Conservation (phyloP, 53 echinoderm and acorn worm genomes). For the Echinarachnius parma region DNA sequence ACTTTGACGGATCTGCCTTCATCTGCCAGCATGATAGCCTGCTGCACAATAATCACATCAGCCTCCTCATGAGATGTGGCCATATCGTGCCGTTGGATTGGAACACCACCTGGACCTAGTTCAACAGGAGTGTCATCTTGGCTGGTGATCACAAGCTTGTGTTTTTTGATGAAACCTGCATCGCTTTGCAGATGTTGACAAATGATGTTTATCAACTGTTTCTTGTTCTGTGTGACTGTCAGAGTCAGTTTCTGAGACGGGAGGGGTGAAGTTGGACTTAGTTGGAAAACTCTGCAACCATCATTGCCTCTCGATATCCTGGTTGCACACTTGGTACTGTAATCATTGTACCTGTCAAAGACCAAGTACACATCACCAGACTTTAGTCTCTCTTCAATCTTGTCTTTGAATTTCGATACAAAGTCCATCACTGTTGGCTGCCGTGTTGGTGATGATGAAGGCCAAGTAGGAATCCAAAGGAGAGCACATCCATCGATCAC, state of each 20-base stretch:
- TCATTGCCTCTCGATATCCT: constrained; percentile 35
- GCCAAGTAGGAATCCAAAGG: constrained; percentile 45
- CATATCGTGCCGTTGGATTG: constrained; percentile 30
- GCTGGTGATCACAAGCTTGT: constrained; percentile 47
- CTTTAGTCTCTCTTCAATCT: constrained; percentile 18
- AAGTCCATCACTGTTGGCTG: constrained; percentile 43
- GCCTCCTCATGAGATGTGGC: constrained; percentile 31
- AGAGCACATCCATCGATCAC: constrained; percentile 53
- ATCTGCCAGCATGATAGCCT: constrained; percentile 23
- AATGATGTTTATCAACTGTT: constrained; percentile 44
- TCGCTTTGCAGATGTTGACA: constrained; percentile 24
- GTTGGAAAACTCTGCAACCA: constrained; percentile 32
- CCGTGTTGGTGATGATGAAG: constrained; percentile 17
- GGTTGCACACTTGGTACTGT: constrained; percentile 44
- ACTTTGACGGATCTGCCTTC: constrained; percentile 20
- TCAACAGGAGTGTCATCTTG: constrained; percentile 35
- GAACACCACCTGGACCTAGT: constrained; percentile 16
- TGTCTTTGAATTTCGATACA: constrained; percentile 37
- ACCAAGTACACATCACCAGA: constrained; percentile 30
- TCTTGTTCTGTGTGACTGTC: constrained; percentile 51
- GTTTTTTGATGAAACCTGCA: constrained; percentile 9
- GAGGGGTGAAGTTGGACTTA: constrained; percentile 42
- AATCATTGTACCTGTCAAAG: constrained; percentile 41
- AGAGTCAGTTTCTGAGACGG: constrained; percentile 37
- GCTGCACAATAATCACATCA: constrained; percentile 48